These are phyloP conservation scores for Masticophis lateralis DNA, from an alignment of 2,797 vertebrate genomes.

Conservation along the genomic window DNA sequence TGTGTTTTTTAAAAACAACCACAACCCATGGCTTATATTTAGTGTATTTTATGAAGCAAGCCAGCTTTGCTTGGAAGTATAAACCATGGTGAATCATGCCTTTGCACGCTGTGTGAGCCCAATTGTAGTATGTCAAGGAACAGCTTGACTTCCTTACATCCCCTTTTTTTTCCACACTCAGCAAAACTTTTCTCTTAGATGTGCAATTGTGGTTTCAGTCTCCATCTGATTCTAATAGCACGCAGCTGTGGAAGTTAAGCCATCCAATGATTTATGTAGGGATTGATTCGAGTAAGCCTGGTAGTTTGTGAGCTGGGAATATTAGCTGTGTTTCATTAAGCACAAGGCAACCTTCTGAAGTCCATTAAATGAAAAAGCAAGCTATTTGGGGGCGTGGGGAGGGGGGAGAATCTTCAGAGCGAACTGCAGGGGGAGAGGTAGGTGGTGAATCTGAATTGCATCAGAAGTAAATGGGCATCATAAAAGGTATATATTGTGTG, in stretches of 20 bases:
- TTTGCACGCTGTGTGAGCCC: neutral
- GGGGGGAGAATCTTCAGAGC: neutral
- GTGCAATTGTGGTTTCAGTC: neutral
- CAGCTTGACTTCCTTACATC: neutral
- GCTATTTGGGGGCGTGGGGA: neutral
- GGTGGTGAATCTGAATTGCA: neutral
- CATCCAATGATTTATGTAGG: neutral
- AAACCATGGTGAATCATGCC: neutral
- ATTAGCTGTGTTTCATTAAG: neutral
- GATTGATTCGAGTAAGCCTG: neutral
- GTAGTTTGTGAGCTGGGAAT: neutral
- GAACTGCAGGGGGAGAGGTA: neutral
- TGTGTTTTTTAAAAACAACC: neutral
- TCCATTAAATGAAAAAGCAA: neutral
- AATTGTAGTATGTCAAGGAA: neutral
- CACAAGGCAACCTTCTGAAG: neutral
- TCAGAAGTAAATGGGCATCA: neutral
- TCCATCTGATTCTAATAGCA: neutral
- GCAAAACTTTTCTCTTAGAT: neutral
- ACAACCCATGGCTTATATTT: neutral
- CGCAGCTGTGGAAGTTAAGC: neutral
- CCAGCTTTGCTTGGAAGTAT: neutral
- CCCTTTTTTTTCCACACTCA: neutral
- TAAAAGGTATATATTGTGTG: neutral
- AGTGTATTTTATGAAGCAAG: neutral